Conservation (phyloP, 2,888 invertebrate genomes). For the Hirtodrosophila histrioides region DNA sequence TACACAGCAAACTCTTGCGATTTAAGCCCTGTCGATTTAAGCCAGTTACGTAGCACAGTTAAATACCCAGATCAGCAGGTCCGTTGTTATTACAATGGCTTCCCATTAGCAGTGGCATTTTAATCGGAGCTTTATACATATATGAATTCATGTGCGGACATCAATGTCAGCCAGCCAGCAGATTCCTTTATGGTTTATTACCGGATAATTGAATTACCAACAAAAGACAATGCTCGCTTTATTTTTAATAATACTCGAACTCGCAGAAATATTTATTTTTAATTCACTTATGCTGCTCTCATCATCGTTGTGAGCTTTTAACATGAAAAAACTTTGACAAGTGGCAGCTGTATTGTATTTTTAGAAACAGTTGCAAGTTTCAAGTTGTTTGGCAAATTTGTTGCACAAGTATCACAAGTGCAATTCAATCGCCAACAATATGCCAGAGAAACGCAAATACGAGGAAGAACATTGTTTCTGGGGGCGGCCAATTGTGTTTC, state of each 20-base stretch:
- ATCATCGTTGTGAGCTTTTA: constrained; percentile 3
- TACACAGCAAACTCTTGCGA: too few species aligned
- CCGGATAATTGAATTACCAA: constrained; percentile 45
- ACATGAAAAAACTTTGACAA: constrained; percentile 37
- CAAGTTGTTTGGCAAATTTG: constrained; percentile 43
- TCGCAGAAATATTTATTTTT: constrained; percentile 9
- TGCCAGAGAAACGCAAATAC: neutral
- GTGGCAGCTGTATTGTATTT: constrained; percentile 46
- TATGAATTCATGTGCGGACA: constrained; percentile 1
- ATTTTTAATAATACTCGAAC: constrained; percentile 2
- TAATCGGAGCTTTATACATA: constrained; percentile 38
- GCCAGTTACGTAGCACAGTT: constrained; percentile 3
- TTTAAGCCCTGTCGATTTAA: constrained; percentile 3
- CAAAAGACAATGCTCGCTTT: constrained; percentile 22
- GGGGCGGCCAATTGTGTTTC: constrained; percentile 19
- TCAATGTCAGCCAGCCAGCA: constrained; percentile 8
- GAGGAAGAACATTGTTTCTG: constrained; percentile 10
- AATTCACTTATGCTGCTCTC: constrained; percentile 33
- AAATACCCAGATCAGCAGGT: constrained; percentile 10
- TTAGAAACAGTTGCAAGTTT: constrained; percentile 53
- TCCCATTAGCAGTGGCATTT: constrained; percentile 35
- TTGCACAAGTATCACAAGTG: constrained; percentile 30
- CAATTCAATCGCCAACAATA: constrained; percentile 27
- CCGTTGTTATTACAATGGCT: constrained; percentile 17
- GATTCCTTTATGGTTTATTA: constrained; percentile 24